Evolutionary conservation across 2,888 invertebrate genomes (phyloP), one percentile per base, ranked within the genome.

Genomic region (Drosophila macrospina): DNA sequence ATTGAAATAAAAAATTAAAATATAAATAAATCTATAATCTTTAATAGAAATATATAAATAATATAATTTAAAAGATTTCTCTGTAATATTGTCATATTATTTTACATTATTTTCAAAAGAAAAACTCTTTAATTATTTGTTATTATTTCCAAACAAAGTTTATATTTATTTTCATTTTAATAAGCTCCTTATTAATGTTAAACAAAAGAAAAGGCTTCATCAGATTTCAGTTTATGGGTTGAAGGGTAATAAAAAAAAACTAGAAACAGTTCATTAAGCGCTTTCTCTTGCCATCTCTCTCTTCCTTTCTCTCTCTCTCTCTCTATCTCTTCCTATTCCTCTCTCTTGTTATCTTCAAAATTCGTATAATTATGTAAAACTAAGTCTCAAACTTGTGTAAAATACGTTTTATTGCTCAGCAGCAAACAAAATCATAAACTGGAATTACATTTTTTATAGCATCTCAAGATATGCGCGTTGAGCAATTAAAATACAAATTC

Each of bases 371-470:
- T 60, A 36, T 48, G 37, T 39, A 2, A 13, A 57, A 30, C 37
- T 36, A 24, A 20, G 39, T n/a, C 37, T 11, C 26, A 15, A 11
- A 28, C n/a, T n/a, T 44, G 36, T n/a, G 42, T 36, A 26, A 36
- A 34, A 20, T 41, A 13, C 7, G 20, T 65, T 71, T 61, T 44
- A 71, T 51, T 20, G 55, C 55, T 26, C 1, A 8, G 30, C 61
- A 30, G 69, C 32, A 36, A 45, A 41, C 42, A 51, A 66, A 62
- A 56, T 44, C 62, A 71, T 74, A 72, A 77, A 56, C 55, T 77
- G 67, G 44, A 56, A 67, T 62, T 61, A n/a, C 32, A 59, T 36
- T 32, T 73, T 69, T 64, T 44, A 57, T 68, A 10, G 30, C 59
- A 26, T 60, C 39, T 45, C 4, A 51, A 44, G 41, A 34, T 48